Base-by-base conservation (phyloP, 2,888 invertebrate genomes). In the Diadegma fenestrale region DNA sequence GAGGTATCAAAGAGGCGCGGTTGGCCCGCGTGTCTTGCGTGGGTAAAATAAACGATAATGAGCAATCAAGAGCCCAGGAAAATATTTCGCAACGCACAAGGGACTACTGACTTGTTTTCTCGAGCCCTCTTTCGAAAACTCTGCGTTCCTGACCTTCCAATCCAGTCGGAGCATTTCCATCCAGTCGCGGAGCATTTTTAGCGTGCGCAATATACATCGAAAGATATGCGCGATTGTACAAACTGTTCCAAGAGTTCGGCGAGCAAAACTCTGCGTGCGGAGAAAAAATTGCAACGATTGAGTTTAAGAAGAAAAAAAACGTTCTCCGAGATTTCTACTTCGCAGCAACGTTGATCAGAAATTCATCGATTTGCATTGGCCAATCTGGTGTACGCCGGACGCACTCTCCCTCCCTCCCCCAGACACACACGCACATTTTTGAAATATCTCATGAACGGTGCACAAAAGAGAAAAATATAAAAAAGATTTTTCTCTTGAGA, bases 21-120 rank as follows among this genome's bases (percentile, higher is more conserved):
- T 19, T 43, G 75, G 51, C 43, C 63, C 64, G 72, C 30, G 75
- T 19, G 48, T 58, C 64, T 64, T 61, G 68, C 68, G 51, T 63
- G 76, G 12, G 63, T 63, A 43, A 77, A 80, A 81, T 75, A 64
- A 86, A 86, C 86, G 77, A 80, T 73, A 78, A 84, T 84, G 79
- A 71, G 63, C 73, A 71, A 86, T 83, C 73, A 80, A 82, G 80
- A 68, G 72, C 71, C 68, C 71, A 6, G 41, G 41, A 66, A 69
- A 80, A 69, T 83, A 80, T 84, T 76, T 75, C 73, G 64, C 14
- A 77, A 51, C 19, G n/a, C n/a, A 48, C 45, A 72, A 73, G 75
- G 69, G 64, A 75, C 61, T 84, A 61, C 45, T 33, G 73, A 66
- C 45, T 43, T 41, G 22, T 22, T 77, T 81, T 54, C 37, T 69